Percentiles rank a stretch among this genome's conserved stretches.
phyloP scores from a whole-genome alignment of 2,113 vertebrate genomes.

The Cisticola juncidis region DNA sequence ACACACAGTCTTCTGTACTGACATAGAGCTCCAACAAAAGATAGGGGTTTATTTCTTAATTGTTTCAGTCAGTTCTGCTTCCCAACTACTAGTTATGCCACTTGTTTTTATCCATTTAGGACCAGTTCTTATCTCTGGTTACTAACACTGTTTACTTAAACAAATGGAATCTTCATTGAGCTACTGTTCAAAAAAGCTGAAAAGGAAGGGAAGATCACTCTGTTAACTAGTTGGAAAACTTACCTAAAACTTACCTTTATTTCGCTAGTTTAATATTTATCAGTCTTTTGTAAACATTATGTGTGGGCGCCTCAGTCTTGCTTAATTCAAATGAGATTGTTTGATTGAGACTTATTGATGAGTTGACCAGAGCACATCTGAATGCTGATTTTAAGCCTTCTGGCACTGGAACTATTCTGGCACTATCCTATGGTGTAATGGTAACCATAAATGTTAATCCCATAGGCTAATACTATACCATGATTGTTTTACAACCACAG shows the following conservation, averaged over 20 bases:
- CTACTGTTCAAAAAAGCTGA: neutral
- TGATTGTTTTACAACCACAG: neutral
- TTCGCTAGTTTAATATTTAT: neutral
- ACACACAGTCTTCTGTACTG: fast-evolving
- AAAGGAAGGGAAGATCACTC: neutral
- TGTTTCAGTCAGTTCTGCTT: neutral
- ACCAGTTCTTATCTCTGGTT: neutral
- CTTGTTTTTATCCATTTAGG: neutral
- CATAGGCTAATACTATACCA: neutral
- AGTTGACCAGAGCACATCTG: neutral
- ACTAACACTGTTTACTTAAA: neutral
- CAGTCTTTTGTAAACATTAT: neutral
- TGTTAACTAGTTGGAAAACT: neutral
- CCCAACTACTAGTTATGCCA: neutral
- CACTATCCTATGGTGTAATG: neutral
- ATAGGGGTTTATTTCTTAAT: neutral
- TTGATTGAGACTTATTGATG: neutral
- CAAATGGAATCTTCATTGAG: neutral
- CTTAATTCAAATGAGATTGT: neutral
- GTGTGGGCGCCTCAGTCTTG: neutral
- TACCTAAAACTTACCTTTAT: neutral
- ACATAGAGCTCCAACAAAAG: neutral
- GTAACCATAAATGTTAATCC: conserved; percentile 6
- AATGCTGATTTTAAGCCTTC: conserved; percentile 1
- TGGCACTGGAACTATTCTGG: neutral